Evolutionary conservation across 2,888 invertebrate genomes (phyloP).

Genomic region (Busseola fusca): DNA sequence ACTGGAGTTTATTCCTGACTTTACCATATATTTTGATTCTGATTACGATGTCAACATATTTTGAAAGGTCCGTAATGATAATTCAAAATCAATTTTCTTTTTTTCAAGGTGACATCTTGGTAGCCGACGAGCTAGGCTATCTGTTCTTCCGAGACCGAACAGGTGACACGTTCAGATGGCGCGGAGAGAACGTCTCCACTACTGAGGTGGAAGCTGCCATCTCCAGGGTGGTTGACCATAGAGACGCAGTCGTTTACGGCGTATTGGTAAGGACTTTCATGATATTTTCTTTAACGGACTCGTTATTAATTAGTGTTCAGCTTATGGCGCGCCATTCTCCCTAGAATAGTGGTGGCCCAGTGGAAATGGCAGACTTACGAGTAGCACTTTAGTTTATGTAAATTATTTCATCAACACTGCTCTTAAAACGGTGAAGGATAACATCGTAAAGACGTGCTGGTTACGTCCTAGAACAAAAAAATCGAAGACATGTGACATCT

Average conservation of each 20-base stretch:
- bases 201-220: conserved; percentile 98
- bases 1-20: not conserved
- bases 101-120: conserved; percentile 94
- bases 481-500: not conserved
- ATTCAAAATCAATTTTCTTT: not conserved
- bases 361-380: not conserved
- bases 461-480: not conserved
- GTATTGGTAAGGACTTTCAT: conserved; percentile 83
- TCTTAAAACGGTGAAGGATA: not conserved
- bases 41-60: not conserved
- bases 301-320: not conserved
- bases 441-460: not conserved
- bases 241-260: conserved; percentile 98
- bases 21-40: not conserved
- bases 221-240: conserved; percentile 94
- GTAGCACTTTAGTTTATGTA: not conserved
- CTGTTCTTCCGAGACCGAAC: conserved; percentile 98
- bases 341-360: not conserved
- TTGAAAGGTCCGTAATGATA: not conserved
- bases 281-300: not conserved
- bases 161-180: conserved; percentile 99
- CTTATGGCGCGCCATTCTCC: not conserved
- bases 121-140: conserved; percentile 97
- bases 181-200: conserved; percentile 99
- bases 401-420: not conserved